These are phyloP conservation scores for Sarcophaga carnaria DNA, from an alignment of 2,888 invertebrate species.

Conservation along the genomic window DNA sequence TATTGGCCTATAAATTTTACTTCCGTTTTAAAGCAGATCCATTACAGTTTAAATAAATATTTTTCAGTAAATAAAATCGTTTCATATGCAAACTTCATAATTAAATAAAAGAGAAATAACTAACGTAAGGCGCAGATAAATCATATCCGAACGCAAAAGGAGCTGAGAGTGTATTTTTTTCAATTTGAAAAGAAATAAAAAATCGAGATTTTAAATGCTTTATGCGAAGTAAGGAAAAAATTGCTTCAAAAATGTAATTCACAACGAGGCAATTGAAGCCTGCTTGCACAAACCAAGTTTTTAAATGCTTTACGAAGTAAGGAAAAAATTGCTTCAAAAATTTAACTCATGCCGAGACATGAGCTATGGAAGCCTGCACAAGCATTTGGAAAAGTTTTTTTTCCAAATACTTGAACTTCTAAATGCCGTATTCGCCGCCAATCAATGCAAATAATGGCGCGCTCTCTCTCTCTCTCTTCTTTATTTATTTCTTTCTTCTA, in stretches of 20 bases:
- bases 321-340: too few relatives aligned
- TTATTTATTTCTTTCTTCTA: background rate
- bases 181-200: background rate
- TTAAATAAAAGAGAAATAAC: background rate
- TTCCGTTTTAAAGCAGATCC: background rate
- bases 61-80: background rate
- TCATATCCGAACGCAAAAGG: background rate
- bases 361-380: too few relatives aligned
- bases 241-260: too few relatives aligned
- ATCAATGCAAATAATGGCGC: background rate
- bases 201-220: too few relatives aligned
- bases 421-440: background rate
- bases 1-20: background rate
- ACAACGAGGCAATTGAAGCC: too few relatives aligned
- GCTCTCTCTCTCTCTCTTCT: background rate
- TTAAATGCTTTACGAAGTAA: too few relatives aligned
- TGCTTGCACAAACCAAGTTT: too few relatives aligned
- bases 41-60: background rate
- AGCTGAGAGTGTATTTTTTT: background rate
- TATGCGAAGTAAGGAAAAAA: too few relatives aligned
- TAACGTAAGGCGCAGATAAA: background rate
- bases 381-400: background rate
- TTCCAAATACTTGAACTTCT: constrained; percentile 24
- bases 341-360: too few relatives aligned
- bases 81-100: background rate